Percentiles rank a stretch among this genome's conserved stretches.
Evolutionary conservation across 2,113 vertebrate genomes (phyloP).

Genomic region (Spea multiplicata): DNA sequence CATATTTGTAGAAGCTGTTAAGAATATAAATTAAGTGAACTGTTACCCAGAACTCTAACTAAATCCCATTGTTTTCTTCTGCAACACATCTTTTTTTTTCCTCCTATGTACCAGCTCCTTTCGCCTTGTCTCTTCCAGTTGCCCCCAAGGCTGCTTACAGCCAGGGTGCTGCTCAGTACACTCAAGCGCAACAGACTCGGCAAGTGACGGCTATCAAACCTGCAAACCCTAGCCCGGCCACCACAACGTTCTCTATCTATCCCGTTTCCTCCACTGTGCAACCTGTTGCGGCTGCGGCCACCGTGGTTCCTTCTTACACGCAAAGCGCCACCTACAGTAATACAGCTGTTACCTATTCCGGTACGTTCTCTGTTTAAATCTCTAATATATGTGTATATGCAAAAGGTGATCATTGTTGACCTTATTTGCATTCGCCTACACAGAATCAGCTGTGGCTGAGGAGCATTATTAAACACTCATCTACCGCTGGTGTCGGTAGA

Average conservation of each 20-base stretch:
- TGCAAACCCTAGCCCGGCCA: conserved; percentile 88
- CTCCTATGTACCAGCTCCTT: conserved; percentile 41
- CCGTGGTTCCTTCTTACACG: conserved; percentile 93
- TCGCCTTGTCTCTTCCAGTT: conserved; percentile 57
- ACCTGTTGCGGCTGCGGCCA: conserved; percentile 82
- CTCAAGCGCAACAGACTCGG: conserved; percentile 91
- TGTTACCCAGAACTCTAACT: conserved; percentile 20
- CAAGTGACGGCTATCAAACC: conserved; percentile 98
- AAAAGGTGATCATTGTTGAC: no score
- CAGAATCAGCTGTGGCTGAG: no score
- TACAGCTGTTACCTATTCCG: conserved; percentile 95
- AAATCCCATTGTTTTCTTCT: conserved; percentile 38
- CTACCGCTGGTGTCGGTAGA: no score
- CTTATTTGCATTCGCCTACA: no score
- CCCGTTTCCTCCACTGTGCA: conserved; percentile 94
- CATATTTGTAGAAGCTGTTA: not conserved
- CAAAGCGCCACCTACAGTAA: conserved; percentile 96
- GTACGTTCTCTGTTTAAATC: conserved; percentile 60
- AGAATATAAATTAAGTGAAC: not conserved
- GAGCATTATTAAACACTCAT: no score
- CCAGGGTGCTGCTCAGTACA: conserved; percentile 91
- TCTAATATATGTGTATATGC: no score
- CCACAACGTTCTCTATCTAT: conserved; percentile 96
- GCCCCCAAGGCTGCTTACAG: conserved; percentile 91
- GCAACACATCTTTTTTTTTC: conserved; percentile 39